Percentiles rank a stretch among this genome's conserved stretches.
Evolutionary conservation across 2,888 invertebrate species (phyloP).

Genomic region (Plagodis pulveraria): DNA sequence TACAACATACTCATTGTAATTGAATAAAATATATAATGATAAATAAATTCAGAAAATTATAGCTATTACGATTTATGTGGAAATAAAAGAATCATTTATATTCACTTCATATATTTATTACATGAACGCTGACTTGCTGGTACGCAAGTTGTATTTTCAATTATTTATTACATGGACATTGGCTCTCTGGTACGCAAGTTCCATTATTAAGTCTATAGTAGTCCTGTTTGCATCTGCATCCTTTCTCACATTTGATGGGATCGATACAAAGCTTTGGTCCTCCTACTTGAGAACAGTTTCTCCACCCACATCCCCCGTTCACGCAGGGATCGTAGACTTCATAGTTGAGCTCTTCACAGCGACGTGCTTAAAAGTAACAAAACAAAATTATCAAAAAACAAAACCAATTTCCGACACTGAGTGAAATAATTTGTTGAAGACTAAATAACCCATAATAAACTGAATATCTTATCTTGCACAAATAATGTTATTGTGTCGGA

Average conservation of each 20-base stretch:
- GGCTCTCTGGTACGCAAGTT: conserved; percentile 20
- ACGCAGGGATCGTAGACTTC: conserved; percentile 37
- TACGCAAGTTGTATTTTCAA: no score
- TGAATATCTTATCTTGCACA: no score
- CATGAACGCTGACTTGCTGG: no score
- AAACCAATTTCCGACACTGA: background rate
- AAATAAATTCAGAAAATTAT: no score
- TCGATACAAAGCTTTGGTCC: conserved; percentile 30
- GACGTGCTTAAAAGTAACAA: conserved; percentile 25
- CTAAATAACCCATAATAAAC: no score
- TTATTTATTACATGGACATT: conserved; percentile 14
- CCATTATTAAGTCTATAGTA: conserved; percentile 31
- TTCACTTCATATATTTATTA: no score
- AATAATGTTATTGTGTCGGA: no score
- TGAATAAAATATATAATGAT: no score
- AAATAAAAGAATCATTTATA: no score
- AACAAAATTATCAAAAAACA: background rate
- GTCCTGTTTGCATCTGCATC: conserved; percentile 37
- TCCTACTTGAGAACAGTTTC: conserved; percentile 38
- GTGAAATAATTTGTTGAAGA: no score
- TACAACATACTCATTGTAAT: no score
- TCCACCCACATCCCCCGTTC: conserved; percentile 40
- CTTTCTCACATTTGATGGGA: conserved; percentile 28
- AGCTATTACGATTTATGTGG: no score
- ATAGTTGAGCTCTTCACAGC: conserved; percentile 27